phyloP scores from a whole-genome alignment of 2,888 invertebrate species.

The Poecilus cupreus region DNA sequence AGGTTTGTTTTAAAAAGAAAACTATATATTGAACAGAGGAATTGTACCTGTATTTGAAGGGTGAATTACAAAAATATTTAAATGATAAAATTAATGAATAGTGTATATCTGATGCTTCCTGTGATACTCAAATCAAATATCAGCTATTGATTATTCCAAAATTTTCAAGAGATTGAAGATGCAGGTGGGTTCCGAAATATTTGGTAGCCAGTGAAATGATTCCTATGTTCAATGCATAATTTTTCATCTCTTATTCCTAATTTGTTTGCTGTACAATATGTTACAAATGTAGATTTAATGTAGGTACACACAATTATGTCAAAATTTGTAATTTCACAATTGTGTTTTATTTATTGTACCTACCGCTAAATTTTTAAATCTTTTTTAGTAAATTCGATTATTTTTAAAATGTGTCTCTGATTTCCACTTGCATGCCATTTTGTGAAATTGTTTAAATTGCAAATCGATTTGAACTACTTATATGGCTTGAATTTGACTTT shows the following conservation, averaged over 20 bases:
- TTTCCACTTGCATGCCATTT: too few species aligned
- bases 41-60: background rate
- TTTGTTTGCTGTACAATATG: background rate
- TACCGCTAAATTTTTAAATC: too few species aligned
- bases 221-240: conserved; percentile 15
- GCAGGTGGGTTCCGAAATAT: background rate
- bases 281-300: background rate
- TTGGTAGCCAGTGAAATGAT: conserved; percentile 12
- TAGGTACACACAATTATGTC: background rate
- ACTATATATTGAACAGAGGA: conserved; percentile 24
- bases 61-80: background rate
- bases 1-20: background rate
- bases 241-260: background rate
- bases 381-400: too few species aligned
- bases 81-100: background rate
- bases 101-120: background rate
- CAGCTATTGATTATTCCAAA: too few species aligned
- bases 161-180: background rate
- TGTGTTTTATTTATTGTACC: too few species aligned
- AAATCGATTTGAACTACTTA: background rate
- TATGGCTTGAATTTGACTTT: conserved; percentile 12
- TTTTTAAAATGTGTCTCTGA: too few species aligned
- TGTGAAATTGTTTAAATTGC: too few species aligned
- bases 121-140: background rate
- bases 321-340: background rate